Conservation (phyloP, 2,797 vertebrate species). For the Sphenopsis melanotis region DNA sequence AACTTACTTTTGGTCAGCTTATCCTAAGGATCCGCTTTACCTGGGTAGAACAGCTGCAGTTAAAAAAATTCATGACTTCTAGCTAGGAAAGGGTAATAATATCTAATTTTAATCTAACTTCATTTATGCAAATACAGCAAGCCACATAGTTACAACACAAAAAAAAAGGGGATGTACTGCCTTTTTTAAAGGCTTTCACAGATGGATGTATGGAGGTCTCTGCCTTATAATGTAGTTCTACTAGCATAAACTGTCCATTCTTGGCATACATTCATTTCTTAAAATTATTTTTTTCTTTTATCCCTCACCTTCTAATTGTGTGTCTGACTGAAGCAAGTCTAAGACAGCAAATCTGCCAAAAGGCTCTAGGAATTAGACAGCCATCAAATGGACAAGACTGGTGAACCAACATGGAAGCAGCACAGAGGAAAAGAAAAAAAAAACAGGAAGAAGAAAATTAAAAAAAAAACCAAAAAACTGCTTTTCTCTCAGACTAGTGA, state of each 20-base stretch:
- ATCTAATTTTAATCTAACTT: not conserved
- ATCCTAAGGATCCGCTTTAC: not conserved
- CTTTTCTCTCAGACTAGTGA: not conserved
- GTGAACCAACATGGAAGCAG: not conserved
- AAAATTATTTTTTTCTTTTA: not conserved
- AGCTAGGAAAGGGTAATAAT: not conserved
- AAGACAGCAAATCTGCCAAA: not conserved
- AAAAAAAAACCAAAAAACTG: accelerated
- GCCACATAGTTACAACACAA: not conserved
- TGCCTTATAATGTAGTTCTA: not conserved
- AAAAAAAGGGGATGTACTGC: not conserved
- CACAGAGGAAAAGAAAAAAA: not conserved
- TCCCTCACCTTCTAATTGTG: not conserved
- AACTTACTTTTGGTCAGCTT: not conserved
- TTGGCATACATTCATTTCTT: not conserved
- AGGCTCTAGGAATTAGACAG: not conserved
- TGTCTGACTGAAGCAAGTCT: not conserved
- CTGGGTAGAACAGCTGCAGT: not conserved
- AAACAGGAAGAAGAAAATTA: accelerated
- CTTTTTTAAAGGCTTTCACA: not conserved
- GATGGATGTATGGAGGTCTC: accelerated
- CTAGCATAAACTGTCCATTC: not conserved
- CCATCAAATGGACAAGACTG: not conserved
- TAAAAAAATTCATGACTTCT: not conserved
- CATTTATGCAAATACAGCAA: not conserved